Base-by-base conservation (phyloP, 2,797 vertebrate genomes). In the Ambastaia sidthimunki region DNA sequence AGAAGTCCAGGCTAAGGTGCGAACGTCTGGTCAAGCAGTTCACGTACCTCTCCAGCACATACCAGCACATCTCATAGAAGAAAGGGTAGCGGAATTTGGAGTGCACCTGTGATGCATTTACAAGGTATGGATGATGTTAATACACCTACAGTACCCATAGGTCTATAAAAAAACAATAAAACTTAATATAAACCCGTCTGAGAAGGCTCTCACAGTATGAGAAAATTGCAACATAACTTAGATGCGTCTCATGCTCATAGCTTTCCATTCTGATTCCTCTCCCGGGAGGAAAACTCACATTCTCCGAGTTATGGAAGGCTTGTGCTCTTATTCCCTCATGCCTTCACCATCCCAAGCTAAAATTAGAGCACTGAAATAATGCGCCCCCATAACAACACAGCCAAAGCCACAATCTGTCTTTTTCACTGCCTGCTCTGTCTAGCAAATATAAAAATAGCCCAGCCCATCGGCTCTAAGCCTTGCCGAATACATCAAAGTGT, bases 31-130 rank as follows among this genome's bases (percentile, higher is more conserved):
- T 98, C 91, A 99, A 92, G 89, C 95, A 97, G 93, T 95, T 94
- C 82, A 97, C 92, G 54, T 98, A 99, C 89, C 97, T 93, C 93
- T 99, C 98, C 93, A 99, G 89, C 86, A 99, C 98, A 90, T 99
- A 99, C 98, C 98, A 99, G 91, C 96, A 97, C 86, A 99, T 99
- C 90, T 99, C 97, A 90, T 97, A 96, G 94, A 97, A 99, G 93
- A 99, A 99, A 18, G 98, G 98, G 91, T 98, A 99, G 2, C 98
- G 98, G 89, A 99, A 99, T 87, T 98, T 99, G 89, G 97, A 95
- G 71, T 96, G 94, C 88, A 99, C 98, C 98, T 99, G 90, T 63
- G 91, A 92, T 80, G n/a, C 2, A 60, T 41, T 60, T n/a, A 44
- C 50, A 57, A 25, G 7, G 31, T 65, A 37, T 37, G 1, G 13